phyloP scores from a whole-genome alignment of 1,140 invertebrate species.

The Nilaparvata lugens region DNA sequence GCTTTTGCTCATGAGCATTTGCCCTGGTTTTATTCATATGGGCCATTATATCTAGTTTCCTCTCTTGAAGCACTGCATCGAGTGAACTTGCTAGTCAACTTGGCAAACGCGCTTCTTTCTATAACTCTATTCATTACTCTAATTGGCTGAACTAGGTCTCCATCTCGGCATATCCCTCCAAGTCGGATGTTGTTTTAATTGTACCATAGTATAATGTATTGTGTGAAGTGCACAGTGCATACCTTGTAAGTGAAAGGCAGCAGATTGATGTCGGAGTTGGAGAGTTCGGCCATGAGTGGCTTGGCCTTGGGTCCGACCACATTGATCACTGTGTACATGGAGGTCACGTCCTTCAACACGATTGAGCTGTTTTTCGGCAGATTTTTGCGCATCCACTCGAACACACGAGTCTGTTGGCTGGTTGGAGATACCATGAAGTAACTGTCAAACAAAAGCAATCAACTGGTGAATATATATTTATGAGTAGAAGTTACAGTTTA shows the following conservation, averaged over 20 bases:
- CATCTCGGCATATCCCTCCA: too few relatives aligned
- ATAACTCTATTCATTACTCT: too few relatives aligned
- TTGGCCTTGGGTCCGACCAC: slow-evolving; percentile 90
- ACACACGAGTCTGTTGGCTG: slow-evolving; percentile 91
- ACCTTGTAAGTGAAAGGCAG: slow-evolving; percentile 87
- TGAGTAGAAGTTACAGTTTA: neutral
- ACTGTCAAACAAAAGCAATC: slow-evolving; percentile 48
- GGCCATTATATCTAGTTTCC: too few relatives aligned
- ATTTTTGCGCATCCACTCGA: slow-evolving; percentile 83
- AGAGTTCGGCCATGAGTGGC: slow-evolving; percentile 79
- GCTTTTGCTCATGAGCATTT: too few relatives aligned
- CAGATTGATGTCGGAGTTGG: slow-evolving; percentile 80
- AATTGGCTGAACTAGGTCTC: too few relatives aligned
- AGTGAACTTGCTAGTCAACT: too few relatives aligned
- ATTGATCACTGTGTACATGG: slow-evolving; percentile 93
- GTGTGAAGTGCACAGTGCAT: slow-evolving; percentile 9
- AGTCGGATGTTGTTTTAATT: too few relatives aligned
- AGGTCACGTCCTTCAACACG: slow-evolving; percentile 86
- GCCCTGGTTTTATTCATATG: too few relatives aligned
- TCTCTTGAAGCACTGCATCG: too few relatives aligned
- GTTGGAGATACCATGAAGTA: slow-evolving; percentile 98
- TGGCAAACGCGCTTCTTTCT: too few relatives aligned
- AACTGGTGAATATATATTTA: too few relatives aligned
- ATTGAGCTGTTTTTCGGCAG: slow-evolving; percentile 69
- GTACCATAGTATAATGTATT: too few relatives aligned